Evolutionary conservation across 2,888 invertebrate species (phyloP).

Genomic region (Caenorhabditis sinica): DNA sequence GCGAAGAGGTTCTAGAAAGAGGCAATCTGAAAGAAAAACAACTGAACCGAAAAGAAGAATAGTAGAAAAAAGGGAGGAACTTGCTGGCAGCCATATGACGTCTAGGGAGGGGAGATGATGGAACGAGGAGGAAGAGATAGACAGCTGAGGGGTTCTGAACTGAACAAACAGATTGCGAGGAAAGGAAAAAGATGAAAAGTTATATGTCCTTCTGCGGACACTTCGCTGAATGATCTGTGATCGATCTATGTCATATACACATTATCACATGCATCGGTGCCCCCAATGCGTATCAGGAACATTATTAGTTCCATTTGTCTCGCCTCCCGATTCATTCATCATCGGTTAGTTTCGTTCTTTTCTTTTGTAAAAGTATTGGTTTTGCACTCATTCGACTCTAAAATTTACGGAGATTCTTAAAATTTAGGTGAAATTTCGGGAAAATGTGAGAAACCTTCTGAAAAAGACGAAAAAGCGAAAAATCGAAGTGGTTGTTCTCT

Average conservation of each 20-base stretch:
- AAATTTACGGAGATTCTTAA: background rate
- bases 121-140: constrained; percentile 23
- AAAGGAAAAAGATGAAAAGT: background rate
- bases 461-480: constrained; percentile 55
- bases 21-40: constrained; percentile 8
- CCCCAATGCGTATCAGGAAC: constrained; percentile 21
- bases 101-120: constrained; percentile 21
- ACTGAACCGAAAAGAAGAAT: constrained; percentile 15
- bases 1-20: background rate
- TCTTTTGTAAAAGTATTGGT: constrained; percentile 9
- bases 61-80: constrained; percentile 24
- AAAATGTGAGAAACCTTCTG: background rate
- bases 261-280: constrained; percentile 40
- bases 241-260: constrained; percentile 41
- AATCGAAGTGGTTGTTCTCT: constrained; percentile 41
- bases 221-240: constrained; percentile 51
- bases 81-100: constrained; percentile 36
- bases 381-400: constrained; percentile 23
- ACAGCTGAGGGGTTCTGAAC: constrained; percentile 33
- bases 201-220: constrained; percentile 39
- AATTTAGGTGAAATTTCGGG: background rate
- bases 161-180: constrained; percentile 35
- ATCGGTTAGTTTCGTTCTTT: constrained; percentile 30
- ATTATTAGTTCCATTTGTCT: constrained; percentile 1
- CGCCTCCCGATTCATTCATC: background rate